Percentiles rank a stretch among this genome's conserved stretches.
These are phyloP conservation scores for Poecilobothrus nobilitatus DNA, from an alignment of 2,888 invertebrate genomes.

Conservation along the genomic window DNA sequence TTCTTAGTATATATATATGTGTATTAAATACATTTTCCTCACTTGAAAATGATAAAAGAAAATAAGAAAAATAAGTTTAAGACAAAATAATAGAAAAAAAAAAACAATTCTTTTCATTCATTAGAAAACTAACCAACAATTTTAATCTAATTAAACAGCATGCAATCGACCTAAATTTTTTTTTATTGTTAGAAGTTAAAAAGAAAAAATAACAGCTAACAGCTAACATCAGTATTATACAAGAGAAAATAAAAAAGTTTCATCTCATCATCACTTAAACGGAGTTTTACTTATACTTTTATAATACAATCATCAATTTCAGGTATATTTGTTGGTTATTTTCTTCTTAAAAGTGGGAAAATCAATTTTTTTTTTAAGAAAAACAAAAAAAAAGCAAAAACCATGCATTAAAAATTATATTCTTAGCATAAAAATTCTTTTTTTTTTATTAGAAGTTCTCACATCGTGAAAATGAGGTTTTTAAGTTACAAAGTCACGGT, in stretches of 20 bases:
- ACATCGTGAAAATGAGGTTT: background rate
- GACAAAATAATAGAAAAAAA: no score
- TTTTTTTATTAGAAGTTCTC: background rate
- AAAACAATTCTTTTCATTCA: background rate
- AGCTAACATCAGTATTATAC: background rate
- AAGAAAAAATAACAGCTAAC: background rate
- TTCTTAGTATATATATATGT: no score
- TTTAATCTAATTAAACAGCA: conserved; percentile 6
- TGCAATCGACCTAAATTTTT: background rate
- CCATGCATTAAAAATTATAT: background rate
- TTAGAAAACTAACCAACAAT: background rate
- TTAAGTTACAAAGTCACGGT: background rate
- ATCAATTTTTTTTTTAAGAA: background rate
- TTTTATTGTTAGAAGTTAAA: no score
- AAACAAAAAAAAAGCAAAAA: background rate
- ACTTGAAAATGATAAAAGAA: no score
- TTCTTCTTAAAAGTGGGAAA: background rate
- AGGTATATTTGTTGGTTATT: background rate
- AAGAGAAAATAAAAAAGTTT: background rate
- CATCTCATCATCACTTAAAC: background rate
- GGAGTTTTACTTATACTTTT: no score
- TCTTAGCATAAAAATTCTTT: conserved; percentile 2
- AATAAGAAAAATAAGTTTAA: no score
- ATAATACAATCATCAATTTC: no score
- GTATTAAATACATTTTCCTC: no score